Conservation (phyloP, 2,113 vertebrate species). For the Gymnarchus niloticus region DNA sequence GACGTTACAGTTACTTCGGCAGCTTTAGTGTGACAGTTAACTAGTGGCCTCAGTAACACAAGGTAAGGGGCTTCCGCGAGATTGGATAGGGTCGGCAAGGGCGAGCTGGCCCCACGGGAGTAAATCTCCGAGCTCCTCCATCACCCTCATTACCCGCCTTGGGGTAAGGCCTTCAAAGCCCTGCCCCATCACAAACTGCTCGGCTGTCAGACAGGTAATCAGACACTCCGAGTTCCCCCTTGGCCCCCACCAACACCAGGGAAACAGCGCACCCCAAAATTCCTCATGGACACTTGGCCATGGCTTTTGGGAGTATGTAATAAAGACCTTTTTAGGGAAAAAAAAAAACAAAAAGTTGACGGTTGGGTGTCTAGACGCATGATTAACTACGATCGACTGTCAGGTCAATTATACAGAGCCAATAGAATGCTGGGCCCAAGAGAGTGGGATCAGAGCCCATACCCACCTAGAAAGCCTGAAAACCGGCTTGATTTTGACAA, state of each 20-base stretch:
- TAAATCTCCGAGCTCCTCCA: constrained; percentile 13
- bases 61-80: not conserved
- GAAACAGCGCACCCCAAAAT: not conserved
- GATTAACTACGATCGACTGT: not conserved
- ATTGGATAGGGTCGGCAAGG: not conserved
- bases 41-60: too few species aligned
- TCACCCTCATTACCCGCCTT: constrained; percentile 15
- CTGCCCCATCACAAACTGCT: not conserved
- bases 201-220: not conserved
- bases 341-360: constrained; percentile 4
- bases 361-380: not conserved
- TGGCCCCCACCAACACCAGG: not conserved
- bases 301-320: not conserved
- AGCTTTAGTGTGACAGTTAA: too few species aligned
- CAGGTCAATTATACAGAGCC: not conserved
- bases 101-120: not conserved
- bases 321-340: not conserved
- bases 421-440: not conserved
- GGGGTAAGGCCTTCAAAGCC: constrained; percentile 4
- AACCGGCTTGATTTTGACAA: not conserved
- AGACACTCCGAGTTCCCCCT: not conserved
- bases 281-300: not conserved
- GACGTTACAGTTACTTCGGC: too few species aligned
- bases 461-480: not conserved
- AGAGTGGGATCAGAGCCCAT: not conserved